A percentile compares a stretch with the other conserved stretches of the same genome.
Conservation (phyloP, 2,888 invertebrate species). For the Drosophila bunnanda region DNA sequence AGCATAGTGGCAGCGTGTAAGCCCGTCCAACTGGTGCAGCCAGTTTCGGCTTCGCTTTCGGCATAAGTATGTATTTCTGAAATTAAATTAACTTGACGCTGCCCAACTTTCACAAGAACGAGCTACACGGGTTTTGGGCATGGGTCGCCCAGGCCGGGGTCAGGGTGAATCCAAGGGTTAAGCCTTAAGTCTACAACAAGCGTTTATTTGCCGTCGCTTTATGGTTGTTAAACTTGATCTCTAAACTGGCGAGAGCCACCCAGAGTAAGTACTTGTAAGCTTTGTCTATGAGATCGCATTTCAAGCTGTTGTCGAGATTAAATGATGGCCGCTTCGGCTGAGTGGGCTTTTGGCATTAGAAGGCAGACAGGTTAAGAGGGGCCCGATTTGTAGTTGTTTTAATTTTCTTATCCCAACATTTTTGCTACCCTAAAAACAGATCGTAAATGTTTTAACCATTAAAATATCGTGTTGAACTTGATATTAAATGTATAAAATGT, state of each 20-base stretch:
- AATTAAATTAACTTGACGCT: conserved; percentile 27
- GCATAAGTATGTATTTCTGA: conserved; percentile 14
- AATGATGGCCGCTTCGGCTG: conserved; percentile 73
- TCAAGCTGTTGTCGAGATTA: conserved; percentile 53
- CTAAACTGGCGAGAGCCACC: conserved; percentile 39
- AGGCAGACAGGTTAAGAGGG: conserved; percentile 41
- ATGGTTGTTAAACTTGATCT: conserved; percentile 70
- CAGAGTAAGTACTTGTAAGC: conserved; percentile 53
- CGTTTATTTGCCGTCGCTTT: conserved; percentile 67
- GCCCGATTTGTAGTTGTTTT: conserved; percentile 19
- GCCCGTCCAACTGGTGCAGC: conserved; percentile 69
- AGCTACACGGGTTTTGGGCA: conserved; percentile 37
- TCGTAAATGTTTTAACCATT: conserved; percentile 7
- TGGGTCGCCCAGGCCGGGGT: conserved; percentile 19
- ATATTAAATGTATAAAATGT: conserved; percentile 4
- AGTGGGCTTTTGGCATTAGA: conserved; percentile 68
- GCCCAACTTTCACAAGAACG: conserved; percentile 50
- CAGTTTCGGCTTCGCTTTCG: conserved; percentile 63
- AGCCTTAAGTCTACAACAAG: conserved; percentile 25
- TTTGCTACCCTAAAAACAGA: conserved; percentile 15
- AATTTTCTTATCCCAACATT: neutral
- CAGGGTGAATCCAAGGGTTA: conserved; percentile 40
- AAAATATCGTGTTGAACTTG: conserved; percentile 11
- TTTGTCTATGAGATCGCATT: conserved; percentile 73
- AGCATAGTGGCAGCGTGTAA: conserved; percentile 42